Percentiles rank a stretch among this genome's conserved stretches.
These are phyloP conservation scores for Nerophis ophidion DNA, from an alignment of 2,113 vertebrate genomes.

Conservation along the genomic window DNA sequence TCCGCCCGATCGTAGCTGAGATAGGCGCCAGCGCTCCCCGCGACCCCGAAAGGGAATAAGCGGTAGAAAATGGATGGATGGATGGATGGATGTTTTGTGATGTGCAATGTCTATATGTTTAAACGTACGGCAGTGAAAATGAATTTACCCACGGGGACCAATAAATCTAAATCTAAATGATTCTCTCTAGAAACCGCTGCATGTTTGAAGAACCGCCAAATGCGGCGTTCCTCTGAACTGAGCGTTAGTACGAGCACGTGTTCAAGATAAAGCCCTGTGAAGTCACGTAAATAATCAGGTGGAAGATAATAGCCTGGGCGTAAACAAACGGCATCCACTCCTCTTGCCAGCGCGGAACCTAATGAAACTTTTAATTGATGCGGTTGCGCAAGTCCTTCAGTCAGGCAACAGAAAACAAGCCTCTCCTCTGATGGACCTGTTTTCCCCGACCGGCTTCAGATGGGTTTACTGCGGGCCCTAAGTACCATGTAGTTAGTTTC, in stretches of 20 bases:
- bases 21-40: no score
- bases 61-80: no score
- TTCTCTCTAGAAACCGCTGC: no score
- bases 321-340: conserved; percentile 69
- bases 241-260: conserved; percentile 56
- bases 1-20: no score
- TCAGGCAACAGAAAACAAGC: conserved; percentile 73
- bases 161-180: no score
- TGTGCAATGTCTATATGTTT: no score
- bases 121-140: no score
- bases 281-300: conserved; percentile 72
- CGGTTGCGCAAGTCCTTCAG: conserved; percentile 70
- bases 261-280: conserved; percentile 55
- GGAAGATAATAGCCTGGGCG: conserved; percentile 66
- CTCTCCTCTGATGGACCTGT: conserved; percentile 70
- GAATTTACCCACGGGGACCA: no score
- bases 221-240: no score
- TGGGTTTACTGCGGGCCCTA: conserved; percentile 76
- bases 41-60: no score
- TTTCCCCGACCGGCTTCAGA: conserved; percentile 68
- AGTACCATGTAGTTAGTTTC: conserved; percentile 80
- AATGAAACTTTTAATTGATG: conserved; percentile 79
- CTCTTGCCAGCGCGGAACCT: conserved; percentile 62
- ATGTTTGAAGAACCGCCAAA: no score
- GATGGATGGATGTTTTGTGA: no score